Base-by-base conservation (phyloP, 2,797 vertebrate species). In the Poliocrania exsul region DNA sequence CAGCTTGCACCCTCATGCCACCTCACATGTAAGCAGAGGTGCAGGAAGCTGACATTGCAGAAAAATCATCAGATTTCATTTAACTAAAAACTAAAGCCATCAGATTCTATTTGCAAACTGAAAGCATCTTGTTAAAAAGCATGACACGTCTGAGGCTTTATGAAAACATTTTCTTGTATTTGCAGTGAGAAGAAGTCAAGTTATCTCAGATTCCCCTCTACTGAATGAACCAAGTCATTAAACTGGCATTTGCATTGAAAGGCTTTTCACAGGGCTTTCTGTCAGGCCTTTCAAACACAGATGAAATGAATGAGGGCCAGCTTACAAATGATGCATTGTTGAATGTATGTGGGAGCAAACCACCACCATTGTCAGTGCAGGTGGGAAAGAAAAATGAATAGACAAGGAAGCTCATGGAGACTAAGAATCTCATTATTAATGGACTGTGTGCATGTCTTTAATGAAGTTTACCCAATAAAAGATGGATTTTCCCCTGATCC, bases 191-290 rank as follows among this genome's bases (percentile, higher is more conserved):
- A 97, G 92, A 97, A 98, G 95, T 97, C 95, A 97, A 97, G 93
- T 89, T 93, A 93, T 92, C 93, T 70, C 77, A 80, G 74, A 97
- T 95, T 96, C 92, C 93, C 93, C 93, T 73, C 84, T 53, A 82
- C 83, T 98, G 97, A 98, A 98, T 97, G 97, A 90, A 96, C 69
- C 88, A 95, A 98, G 97, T 98, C 97, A 98, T 98, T 98, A 97
- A 97, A 97, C 54, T 92, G 89, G 95, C 94, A 98, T 98, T 98
- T 97, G 96, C 98, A 98, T 98, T 88, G 96, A 97, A 96, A 97
- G 96, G 94, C 96, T 97, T 97, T 97, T 96, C 97, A 98, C 65
- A 97, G 91, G 91, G 94, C 91, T 97, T 98, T 97, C 97, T 97
- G 96, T 98, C 97, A 98, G 93, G 91, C 87, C 88, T 97, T 97